Percentiles rank a stretch among this genome's conserved stretches.
Conservation (phyloP, 2,113 vertebrate species). For the Dasyurus viverrinus region DNA sequence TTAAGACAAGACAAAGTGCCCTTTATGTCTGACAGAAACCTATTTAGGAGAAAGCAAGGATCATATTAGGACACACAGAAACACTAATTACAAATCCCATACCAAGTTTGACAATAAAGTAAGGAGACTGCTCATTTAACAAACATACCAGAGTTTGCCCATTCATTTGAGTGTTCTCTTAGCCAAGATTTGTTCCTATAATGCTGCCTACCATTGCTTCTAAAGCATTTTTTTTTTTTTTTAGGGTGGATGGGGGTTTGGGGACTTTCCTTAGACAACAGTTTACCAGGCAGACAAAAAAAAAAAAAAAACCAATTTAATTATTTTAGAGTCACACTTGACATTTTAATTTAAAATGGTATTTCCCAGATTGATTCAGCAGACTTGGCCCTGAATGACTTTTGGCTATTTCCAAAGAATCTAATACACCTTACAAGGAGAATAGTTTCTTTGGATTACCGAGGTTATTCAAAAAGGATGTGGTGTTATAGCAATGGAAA, state of each 20-base stretch:
- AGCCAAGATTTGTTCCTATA: not conserved
- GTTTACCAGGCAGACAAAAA: not conserved
- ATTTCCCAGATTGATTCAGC: not conserved
- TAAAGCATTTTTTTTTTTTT: not conserved
- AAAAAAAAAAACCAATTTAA: not conserved
- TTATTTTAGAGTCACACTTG: not conserved
- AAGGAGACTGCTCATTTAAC: not conserved
- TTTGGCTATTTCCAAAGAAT: not conserved
- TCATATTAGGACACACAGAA: not conserved
- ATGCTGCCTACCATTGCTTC: not conserved
- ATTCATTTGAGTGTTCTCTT: not conserved
- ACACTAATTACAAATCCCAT: not conserved
- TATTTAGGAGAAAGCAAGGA: not conserved
- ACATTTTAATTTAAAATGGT: not conserved
- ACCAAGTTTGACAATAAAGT: not conserved
- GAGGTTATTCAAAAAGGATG: not conserved
- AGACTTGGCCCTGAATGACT: not conserved
- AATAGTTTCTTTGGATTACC: not conserved
- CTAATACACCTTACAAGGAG: not conserved
- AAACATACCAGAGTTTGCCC: not conserved
- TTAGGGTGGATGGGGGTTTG: too few species aligned
- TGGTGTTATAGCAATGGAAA: not conserved
- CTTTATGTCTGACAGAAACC: not conserved
- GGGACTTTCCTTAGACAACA: not conserved
- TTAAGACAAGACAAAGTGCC: not conserved